These are phyloP conservation scores for Acropternis orthonyx DNA, from an alignment of 2,797 vertebrate species.

Conservation along the genomic window DNA sequence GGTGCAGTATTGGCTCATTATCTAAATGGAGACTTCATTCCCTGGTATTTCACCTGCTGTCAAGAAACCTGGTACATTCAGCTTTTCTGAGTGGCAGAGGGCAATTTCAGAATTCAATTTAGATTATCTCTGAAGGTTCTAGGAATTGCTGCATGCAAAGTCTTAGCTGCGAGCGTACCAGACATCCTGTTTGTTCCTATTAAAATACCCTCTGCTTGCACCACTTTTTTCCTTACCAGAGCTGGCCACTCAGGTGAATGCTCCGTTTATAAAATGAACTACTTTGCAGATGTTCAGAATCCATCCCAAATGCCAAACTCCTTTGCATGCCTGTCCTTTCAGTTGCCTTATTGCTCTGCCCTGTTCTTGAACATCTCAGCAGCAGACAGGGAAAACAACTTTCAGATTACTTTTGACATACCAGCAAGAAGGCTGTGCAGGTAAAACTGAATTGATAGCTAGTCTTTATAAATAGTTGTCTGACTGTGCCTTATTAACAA, in stretches of 20 bases:
- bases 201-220: not conserved
- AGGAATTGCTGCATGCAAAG: not conserved
- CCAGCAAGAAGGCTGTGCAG: not conserved
- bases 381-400: not conserved
- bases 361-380: not conserved
- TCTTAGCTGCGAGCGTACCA: not conserved
- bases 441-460: not conserved
- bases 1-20: constrained; percentile 30
- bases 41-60: not conserved
- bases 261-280: constrained; percentile 59
- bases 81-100: not conserved
- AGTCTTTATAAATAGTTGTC: constrained; percentile 14
- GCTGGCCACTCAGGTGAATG: not conserved
- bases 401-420: not conserved
- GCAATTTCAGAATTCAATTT: constrained; percentile 10
- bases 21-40: constrained; percentile 56
- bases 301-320: not conserved
- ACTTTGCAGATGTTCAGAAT: constrained; percentile 38
- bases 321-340: not conserved
- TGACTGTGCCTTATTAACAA: constrained; percentile 58
- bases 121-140: not conserved
- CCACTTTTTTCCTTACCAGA: not conserved
- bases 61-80: not conserved
- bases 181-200: not conserved
- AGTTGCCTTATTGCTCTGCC: constrained; percentile 37